These are phyloP conservation scores for Parotia lawesii DNA, from an alignment of 2,113 vertebrate genomes.

Conservation along the genomic window DNA sequence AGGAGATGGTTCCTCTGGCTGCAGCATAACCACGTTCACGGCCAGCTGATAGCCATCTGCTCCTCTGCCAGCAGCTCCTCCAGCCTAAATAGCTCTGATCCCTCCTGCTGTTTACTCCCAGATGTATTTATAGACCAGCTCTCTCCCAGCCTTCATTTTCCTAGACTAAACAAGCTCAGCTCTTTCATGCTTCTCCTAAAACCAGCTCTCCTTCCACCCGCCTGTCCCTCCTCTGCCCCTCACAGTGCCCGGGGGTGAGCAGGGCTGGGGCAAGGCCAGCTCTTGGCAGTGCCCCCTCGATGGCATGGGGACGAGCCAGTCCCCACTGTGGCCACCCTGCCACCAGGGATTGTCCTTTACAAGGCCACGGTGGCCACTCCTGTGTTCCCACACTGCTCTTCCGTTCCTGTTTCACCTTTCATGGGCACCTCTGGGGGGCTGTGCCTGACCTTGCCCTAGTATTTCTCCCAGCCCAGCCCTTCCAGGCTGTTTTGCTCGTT, in stretches of 20 bases:
- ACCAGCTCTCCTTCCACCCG: not conserved
- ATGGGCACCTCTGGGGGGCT: not conserved
- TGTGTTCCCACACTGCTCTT: not conserved
- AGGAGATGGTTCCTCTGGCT: not conserved
- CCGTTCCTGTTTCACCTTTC: fast-evolving
- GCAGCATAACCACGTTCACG: not conserved
- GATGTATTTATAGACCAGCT: conserved; percentile 53
- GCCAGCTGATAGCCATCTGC: conserved; percentile 60
- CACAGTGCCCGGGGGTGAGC: fast-evolving
- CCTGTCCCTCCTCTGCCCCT: not conserved
- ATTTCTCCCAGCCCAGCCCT: not conserved
- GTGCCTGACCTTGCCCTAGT: not conserved
- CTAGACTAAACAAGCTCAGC: conserved; percentile 59
- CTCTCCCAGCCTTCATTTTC: conserved; percentile 14
- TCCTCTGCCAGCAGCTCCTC: conserved; percentile 42
- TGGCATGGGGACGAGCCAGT: fast-evolving
- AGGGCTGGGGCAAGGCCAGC: not conserved
- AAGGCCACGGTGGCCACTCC: fast-evolving
- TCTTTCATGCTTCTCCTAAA: not conserved
- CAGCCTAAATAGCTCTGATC: conserved; percentile 51
- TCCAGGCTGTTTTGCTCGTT: not conserved
- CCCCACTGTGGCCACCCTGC: not conserved
- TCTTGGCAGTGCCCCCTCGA: fast-evolving
- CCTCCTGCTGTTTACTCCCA: conserved; percentile 46
- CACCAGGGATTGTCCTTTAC: not conserved